Conservation (phyloP, 1,140 invertebrate genomes). For the Cyclina sinensis region DNA sequence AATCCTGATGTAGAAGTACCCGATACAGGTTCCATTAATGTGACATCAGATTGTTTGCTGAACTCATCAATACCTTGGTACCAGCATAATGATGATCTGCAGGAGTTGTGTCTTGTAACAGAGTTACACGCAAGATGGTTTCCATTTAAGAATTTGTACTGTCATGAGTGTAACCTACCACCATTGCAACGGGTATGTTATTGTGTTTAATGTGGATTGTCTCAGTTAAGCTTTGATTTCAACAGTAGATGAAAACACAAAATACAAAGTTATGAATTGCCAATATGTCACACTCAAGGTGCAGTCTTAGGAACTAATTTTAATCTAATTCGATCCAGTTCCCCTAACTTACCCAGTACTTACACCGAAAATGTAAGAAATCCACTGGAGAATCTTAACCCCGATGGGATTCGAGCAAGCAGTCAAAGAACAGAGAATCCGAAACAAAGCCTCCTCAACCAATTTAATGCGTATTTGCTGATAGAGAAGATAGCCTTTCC, state of each 20-base stretch:
- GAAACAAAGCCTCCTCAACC: too few relatives aligned
- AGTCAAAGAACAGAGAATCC: too few relatives aligned
- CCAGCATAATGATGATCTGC: background rate
- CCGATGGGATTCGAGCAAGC: too few relatives aligned
- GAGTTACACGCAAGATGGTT: background rate
- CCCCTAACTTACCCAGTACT: too few relatives aligned
- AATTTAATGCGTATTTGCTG: too few relatives aligned
- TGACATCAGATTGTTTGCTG: background rate
- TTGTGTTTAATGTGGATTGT: background rate
- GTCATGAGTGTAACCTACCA: background rate
- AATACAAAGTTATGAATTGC: background rate
- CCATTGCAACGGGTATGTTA: background rate
- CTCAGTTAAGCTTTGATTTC: background rate
- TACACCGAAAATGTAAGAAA: too few relatives aligned
- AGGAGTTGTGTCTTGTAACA: background rate
- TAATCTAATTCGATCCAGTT: too few relatives aligned
- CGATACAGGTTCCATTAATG: background rate
- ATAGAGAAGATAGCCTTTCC: too few relatives aligned
- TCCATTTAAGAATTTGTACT: constrained; percentile 5
- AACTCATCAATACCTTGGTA: background rate
- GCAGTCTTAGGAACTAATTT: too few relatives aligned
- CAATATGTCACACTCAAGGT: too few relatives aligned
- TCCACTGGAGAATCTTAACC: too few relatives aligned
- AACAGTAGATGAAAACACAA: too few relatives aligned
- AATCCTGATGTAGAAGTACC: background rate